Evolutionary conservation across 1,140 invertebrate genomes (phyloP), one percentile per base, ranked within the genome.

Genomic region (Triops longicaudatus): DNA sequence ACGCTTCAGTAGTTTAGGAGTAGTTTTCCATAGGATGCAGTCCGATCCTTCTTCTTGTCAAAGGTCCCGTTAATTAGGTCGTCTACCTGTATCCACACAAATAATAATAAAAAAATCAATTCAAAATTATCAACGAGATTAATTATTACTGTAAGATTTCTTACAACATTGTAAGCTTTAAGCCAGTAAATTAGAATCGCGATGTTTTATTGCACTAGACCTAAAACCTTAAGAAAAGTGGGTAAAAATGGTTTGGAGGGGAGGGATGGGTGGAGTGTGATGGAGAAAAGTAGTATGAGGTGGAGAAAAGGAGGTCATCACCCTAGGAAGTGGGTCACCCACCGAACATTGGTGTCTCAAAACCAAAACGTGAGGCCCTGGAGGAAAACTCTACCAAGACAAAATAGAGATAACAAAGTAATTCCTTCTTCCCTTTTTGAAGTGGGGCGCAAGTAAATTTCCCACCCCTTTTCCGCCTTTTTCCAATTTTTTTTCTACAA

Each of bases 241-340:
- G 31, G 10, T 22, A 63, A 63, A 63, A 63, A 63, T 37, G 31
- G 50, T 0, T 63, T 63, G 14, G 22, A 14, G 14, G 50, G 17
- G 50, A 22, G 50, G 50, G 22, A 63, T 37, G 31, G 31, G 31
- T 37, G 31, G 31, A 37, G 31, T 37, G 31, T 37, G 50, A 17
- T 17, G 50, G 50, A 63, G 50, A 63, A 63, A 63, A 63, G 50
- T n/a, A 63, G 50, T 22, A 63, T n/a, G 22, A 63, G 50, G 50
- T 14, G n/a, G 50, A 63, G 50, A 63, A 63, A 63, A 63, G 50
- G 50, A 63, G 50, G 50, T 63, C 50, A 63, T 63, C 50, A 63
- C 50, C 50, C 50, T 22, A 63, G 50, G 50, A 63, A 63, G 50
- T 63, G 50, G 50, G 50, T 63, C 50, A 63, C 50, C 50, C 50